Percentiles rank a stretch among this genome's conserved stretches.
phyloP scores from a whole-genome alignment of 2,888 invertebrate genomes.

The Pecten maximus region DNA sequence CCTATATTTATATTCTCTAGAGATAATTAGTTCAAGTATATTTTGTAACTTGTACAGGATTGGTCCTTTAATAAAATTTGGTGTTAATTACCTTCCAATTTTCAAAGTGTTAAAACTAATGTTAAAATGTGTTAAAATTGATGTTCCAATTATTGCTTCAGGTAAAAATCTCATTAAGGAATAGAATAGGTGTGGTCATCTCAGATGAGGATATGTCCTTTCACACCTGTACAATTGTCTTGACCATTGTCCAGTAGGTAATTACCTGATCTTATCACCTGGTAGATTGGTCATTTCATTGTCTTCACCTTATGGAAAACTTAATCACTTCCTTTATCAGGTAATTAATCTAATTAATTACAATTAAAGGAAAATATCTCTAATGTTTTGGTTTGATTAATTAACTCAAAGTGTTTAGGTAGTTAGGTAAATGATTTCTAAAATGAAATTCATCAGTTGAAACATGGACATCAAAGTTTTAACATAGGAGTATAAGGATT shows the following conservation, averaged over 20 bases:
- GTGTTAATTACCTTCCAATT: not conserved
- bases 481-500: not conserved
- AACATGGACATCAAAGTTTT: not conserved
- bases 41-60: not conserved
- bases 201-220: not conserved
- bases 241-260: not conserved
- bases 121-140: conserved; percentile 8
- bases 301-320: not conserved
- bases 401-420: not conserved
- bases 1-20: not conserved
- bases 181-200: not conserved
- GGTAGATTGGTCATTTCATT: not conserved
- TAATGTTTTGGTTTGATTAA: not conserved
- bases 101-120: not conserved
- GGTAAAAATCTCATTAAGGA: conserved; percentile 8
- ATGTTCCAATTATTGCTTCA: not conserved
- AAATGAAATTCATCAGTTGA: not conserved
- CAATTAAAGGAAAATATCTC: not conserved
- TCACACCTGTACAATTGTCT: not conserved
- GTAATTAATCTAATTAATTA: conserved; percentile 22
- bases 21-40: conserved; percentile 11
- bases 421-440: not conserved
- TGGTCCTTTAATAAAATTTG: conserved; percentile 4
- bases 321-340: conserved; percentile 27
- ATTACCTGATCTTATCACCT: not conserved